Base-by-base conservation (phyloP, 2,797 vertebrate species). In the Sebastes oblongus region DNA sequence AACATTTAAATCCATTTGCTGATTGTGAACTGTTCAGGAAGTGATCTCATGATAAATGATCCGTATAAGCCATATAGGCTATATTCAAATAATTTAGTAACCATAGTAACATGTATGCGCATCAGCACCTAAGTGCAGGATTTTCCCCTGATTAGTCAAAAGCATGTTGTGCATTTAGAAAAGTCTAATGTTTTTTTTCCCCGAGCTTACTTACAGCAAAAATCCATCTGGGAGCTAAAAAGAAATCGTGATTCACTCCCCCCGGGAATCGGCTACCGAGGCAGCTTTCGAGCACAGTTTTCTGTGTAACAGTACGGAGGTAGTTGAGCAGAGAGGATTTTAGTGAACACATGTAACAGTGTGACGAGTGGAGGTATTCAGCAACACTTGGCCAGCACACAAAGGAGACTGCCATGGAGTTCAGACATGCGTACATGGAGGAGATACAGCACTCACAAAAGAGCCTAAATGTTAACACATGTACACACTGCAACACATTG, bases 381-480 rank as follows among this genome's bases (percentile, higher is more conserved):
- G 58, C 2, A 10, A 58, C 32, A 61, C 65, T 30, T 66, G 20
- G 58, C 50, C n/a, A 61, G 52, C n/a, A 32, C 36, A 80, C 16
- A 25, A 34, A 55, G 24, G 30, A 36, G 32, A 55, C 39, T 29
- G 50, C 46, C 71, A 67, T 1, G 1, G 56, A 85, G 81, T 77
- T 85, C 83, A 88, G 71, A 66, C 80, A 79, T 62, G 78, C 10
- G 36, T 4, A 84, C 56, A 50, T 0, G 10, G 56, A 32, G 20
- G 69, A 50, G 30, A 75, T 62, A 27, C n/a, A 58, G 67, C 14
- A 50, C 62, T 76, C 14, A 39, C 13, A 55, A 79, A 70, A 36
- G 66, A 72, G 60, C 9, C 14, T 75, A 60, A 66, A 72, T 75
- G 72, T 62, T 81, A 83, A 75, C 77, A 85, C 78, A 54, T 59